Base-by-base conservation (phyloP, 1,140 invertebrate genomes). In the Lycorma delicatula region DNA sequence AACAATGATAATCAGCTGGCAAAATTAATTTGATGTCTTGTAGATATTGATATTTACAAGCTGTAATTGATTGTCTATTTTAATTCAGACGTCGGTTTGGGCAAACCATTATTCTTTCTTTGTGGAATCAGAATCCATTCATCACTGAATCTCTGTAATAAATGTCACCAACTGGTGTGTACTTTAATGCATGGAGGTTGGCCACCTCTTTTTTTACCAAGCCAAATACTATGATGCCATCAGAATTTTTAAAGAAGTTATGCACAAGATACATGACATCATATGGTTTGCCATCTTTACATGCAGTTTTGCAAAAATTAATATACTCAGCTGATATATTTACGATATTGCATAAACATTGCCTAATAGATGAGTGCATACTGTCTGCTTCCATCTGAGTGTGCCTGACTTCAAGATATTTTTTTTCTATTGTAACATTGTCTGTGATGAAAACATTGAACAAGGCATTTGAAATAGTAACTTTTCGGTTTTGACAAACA, bases 361-460 rank as follows among this genome's bases (percentile, higher is more conserved):
- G 48, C 54, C 68, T 63, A 47, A 69, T 68, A 13, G 55, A 49
- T 29, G 55, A 62, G 55, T 75, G 72, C 7, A 72, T 67, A 7
- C 63, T 65, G 58, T 75, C 73, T 50, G 64, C 66, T 50, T 74
- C 72, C 67, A 74, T 74, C 48, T 72, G 70, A 20, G 70, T 73
- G 54, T 74, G 72, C 6, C 72, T 72, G 18, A 62, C 64, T 61
- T 70, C 69, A 6, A 74, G 56, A 63, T 64, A 74, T 60, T 74
- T 75, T 62, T 74, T 72, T 23, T 50, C 60, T 49, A 74, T 69
- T 1, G 46, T 60, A 9, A 69, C 60, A 11, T 66, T 60, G 20
- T 52, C 60, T 51, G 56, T 64, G 28, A 36, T 52, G 23, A 67
- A 59, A 31, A 68, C 59, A 34, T 61, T 36, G 7, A 67, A 28